Percentiles rank a stretch among this genome's conserved stretches.
Evolutionary conservation across 2,797 vertebrate genomes (phyloP).

Genomic region (Cirrhinus molitorella): DNA sequence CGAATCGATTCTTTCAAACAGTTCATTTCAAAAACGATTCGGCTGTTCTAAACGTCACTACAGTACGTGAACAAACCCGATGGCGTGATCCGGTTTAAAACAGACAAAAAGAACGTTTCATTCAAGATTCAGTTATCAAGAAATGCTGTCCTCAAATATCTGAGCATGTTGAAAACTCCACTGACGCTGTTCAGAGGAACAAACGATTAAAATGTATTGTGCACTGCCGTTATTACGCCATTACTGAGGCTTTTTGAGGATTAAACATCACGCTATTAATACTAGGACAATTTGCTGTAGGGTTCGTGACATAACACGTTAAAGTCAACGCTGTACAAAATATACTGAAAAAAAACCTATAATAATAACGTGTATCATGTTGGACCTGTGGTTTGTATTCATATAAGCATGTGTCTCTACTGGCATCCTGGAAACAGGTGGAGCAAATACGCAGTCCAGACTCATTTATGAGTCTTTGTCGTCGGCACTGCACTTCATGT

Average conservation of each 20-base stretch:
- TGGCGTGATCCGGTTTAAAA: no score
- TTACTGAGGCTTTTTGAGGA: not conserved
- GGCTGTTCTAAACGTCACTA: not conserved
- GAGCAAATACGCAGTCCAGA: slow-evolving; percentile 17
- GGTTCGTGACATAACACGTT: not conserved
- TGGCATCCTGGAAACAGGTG: slow-evolving; percentile 8
- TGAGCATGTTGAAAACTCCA: not conserved
- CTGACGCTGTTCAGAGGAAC: not conserved
- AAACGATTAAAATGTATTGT: not conserved
- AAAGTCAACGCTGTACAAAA: no score
- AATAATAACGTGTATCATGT: not conserved
- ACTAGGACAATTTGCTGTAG: not conserved
- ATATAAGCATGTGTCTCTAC: not conserved
- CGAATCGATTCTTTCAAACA: slow-evolving; percentile 7
- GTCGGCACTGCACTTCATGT: not conserved
- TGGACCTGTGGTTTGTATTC: not conserved
- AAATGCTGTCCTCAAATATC: not conserved
- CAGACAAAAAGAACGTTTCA: not conserved
- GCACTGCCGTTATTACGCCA: not conserved
- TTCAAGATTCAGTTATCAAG: not conserved
- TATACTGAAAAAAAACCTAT: not conserved
- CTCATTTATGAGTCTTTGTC: not conserved
- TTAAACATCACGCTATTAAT: not conserved
- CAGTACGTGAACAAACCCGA: not conserved
- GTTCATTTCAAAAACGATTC: not conserved